Evolutionary conservation across 1,140 invertebrate genomes (phyloP), one percentile per base, ranked within the genome.

Genomic region (Musca domestica): DNA sequence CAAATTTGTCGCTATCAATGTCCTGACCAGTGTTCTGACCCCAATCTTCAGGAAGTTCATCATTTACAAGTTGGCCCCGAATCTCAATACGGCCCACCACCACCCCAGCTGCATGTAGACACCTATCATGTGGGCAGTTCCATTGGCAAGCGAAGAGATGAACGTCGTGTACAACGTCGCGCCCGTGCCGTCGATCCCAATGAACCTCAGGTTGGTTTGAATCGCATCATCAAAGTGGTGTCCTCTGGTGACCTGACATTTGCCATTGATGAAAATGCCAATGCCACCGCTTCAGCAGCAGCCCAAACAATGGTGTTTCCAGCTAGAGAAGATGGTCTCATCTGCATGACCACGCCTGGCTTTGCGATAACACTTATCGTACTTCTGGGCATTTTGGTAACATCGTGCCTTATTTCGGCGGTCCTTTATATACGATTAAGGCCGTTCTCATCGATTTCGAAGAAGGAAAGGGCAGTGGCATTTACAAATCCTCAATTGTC

Each of bases 1-100:
- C 95, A 97, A 79, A 95, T 96, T 72, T 96, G 95, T 74, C 87
- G 94, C 67, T 94, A 95, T 76, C 92, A 95, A 75, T 96, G 94
- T 76, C 94, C 95, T 0, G 94, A 95, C 73, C 95, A 95, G 72
- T 95, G 93, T 75, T 91, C 88, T 7, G 90, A 90, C 72, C 80
- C 81, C 22, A 82, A 82, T 75, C 64, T 76, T 69, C 73, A 86
- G 47, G 86, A 88, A 64, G 81, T 84, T 5, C 81, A 84, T 30
- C 82, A 86, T 41, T 72, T 81, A 9, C 82, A 86, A 73, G 83
- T 85, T 63, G 82, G 81, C 0, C 86, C 87, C 1, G 89, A 91
- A 61, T 85, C 86, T 1, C 87, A 88, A 72, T 92, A 92, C 68
- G 90, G 89, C 61, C 84, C 87, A 22, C 89, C 88, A 49, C 89